Conservation (phyloP, 2,113 vertebrate species). For the Barbus barbus region DNA sequence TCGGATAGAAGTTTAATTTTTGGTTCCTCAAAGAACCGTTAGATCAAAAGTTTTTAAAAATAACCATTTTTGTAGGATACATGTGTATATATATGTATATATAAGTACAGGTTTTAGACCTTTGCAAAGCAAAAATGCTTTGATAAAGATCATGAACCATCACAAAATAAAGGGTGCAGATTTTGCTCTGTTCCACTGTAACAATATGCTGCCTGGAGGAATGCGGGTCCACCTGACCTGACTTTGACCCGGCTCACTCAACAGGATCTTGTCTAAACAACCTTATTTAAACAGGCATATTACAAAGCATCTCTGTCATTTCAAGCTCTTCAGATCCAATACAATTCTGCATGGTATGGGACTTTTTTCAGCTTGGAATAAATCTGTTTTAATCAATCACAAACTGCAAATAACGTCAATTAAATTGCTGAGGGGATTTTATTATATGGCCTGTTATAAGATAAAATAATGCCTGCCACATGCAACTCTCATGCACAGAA, state of each 20-base stretch:
- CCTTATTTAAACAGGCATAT: conserved; percentile 54
- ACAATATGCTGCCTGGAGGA: conserved; percentile 47
- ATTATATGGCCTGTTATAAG: neutral
- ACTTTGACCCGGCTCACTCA: conserved; percentile 58
- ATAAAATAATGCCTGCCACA: neutral
- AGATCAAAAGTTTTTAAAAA: too few species aligned
- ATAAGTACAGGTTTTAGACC: neutral
- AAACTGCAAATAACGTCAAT: neutral
- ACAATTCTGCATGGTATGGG: neutral
- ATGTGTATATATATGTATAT: too few species aligned
- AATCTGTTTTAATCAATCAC: conserved; percentile 7
- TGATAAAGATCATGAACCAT: neutral
- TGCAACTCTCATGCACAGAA: neutral
- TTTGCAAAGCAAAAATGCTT: neutral
- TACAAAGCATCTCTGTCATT: conserved; percentile 56
- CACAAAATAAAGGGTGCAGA: neutral
- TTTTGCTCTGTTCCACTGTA: neutral
- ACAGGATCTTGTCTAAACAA: conserved; percentile 56
- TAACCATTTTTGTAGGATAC: too few species aligned
- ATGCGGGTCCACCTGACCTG: conserved; percentile 55
- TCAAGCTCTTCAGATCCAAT: conserved; percentile 36
- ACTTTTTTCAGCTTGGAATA: neutral
- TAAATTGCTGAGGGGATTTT: neutral
- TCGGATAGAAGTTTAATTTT: too few species aligned
- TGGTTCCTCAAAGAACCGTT: too few species aligned